A percentile compares a stretch with the other conserved stretches of the same genome.
phyloP scores from a whole-genome alignment of 2,888 invertebrate species.

The Cantharis lateralis region DNA sequence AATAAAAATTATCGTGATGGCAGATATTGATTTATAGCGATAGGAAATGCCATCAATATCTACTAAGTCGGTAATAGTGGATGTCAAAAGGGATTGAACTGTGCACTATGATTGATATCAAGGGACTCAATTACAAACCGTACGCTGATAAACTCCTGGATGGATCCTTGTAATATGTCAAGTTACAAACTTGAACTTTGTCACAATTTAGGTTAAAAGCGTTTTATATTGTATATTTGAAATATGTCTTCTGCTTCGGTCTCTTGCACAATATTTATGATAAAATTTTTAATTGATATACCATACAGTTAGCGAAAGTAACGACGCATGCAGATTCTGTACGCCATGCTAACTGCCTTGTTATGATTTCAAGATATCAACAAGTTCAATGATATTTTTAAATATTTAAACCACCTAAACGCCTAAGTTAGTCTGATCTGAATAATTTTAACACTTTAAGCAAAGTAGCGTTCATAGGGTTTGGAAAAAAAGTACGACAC shows the following conservation, averaged over 20 bases:
- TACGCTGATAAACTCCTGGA: slow-evolving; percentile 17
- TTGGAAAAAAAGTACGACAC: neutral
- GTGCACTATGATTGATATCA: slow-evolving; percentile 28
- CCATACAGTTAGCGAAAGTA: neutral
- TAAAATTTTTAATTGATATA: neutral
- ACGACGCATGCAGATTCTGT: neutral
- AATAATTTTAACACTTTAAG: neutral
- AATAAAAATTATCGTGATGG: slow-evolving; percentile 9
- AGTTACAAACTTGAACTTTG: neutral
- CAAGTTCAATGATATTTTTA: neutral
- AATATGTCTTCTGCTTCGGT: neutral
- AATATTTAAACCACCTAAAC: neutral
- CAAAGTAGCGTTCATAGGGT: neutral
- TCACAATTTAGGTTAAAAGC: neutral
- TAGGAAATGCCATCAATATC: slow-evolving; percentile 27
- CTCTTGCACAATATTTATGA: neutral
- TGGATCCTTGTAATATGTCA: slow-evolving; percentile 18
- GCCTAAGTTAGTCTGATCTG: neutral
- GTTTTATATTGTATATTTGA: neutral
- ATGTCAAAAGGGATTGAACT: slow-evolving; percentile 28
- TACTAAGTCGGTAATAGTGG: slow-evolving; percentile 27
- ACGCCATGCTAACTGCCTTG: neutral
- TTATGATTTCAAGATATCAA: neutral
- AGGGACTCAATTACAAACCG: slow-evolving; percentile 18
- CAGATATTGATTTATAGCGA: slow-evolving; percentile 20